phyloP scores from a whole-genome alignment of 2,113 vertebrate species.

The Thomomys bottae region DNA sequence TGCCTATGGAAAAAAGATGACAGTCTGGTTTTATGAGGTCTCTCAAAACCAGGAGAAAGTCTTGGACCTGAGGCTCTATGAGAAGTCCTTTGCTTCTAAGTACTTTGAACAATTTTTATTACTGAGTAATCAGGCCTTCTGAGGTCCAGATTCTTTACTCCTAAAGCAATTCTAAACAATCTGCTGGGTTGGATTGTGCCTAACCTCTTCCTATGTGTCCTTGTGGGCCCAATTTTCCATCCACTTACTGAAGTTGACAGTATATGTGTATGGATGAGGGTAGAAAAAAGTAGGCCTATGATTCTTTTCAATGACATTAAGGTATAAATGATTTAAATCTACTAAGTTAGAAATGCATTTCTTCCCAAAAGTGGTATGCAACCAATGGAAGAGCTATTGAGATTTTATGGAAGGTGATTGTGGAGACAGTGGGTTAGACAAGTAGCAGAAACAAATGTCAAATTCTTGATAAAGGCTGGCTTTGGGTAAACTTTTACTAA shows the following conservation, averaged over 20 bases:
- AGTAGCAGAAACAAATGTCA: background rate
- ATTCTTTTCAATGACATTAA: background rate
- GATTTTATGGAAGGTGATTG: background rate
- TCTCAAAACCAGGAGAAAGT: background rate
- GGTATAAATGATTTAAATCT: background rate
- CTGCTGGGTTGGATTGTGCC: background rate
- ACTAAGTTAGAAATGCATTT: background rate
- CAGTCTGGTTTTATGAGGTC: background rate
- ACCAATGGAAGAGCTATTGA: background rate
- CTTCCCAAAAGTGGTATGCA: background rate
- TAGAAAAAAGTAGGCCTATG: background rate
- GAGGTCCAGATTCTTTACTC: background rate
- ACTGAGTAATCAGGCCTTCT: background rate
- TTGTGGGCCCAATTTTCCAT: background rate
- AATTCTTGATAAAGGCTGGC: background rate
- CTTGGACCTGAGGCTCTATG: background rate
- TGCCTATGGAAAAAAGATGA: background rate
- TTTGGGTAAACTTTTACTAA: background rate
- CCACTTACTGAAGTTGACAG: background rate
- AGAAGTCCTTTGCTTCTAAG: background rate
- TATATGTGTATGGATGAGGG: background rate
- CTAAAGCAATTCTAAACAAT: background rate
- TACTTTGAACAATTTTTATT: background rate
- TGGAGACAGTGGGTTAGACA: background rate
- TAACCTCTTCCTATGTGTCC: background rate